Evolutionary conservation across 2,113 vertebrate genomes (phyloP), one percentile per base, ranked within the genome.

Genomic region (Oenanthe melanoleuca): DNA sequence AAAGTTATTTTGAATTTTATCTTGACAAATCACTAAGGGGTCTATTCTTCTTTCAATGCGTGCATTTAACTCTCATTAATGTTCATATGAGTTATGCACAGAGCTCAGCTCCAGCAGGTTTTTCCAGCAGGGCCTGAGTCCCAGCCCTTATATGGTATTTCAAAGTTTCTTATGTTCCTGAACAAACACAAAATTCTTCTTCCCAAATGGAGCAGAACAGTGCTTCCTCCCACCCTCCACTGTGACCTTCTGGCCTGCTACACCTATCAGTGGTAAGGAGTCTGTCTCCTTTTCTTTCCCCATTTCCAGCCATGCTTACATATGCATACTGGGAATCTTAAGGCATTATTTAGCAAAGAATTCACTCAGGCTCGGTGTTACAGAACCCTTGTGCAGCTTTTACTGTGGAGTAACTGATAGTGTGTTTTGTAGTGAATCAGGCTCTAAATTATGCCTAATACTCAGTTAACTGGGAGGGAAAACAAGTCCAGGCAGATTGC

Each of bases 1-100:
- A 84, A 86, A 92, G 63, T 95, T 97, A 95, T 90, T 96, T 97
- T 96, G 92, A 96, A 93, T 97, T 93, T 96, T 95, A 91, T 95
- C 95, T 95, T 96, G 90, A 97, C 60, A 91, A 94, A 97, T 97
- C 92, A 91, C 92, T 74, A n/a, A 84, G 82, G 73, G 59, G 72
- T 81, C 85, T 50, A 91, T 94, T 98, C 96, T 97, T 71, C 83
- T 91, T 77, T 96, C 83, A 96, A 9, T 78, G 67, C 33, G 5
- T 78, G 70, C 92, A 88, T 95, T 92, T 91, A 95, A 72, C 92
- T 93, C 92, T 96, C 92, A 94, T 74, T 93, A 95, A 86, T 37
- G 90, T 89, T 90, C 82, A 40, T 67, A 67, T 96, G 94, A 97
- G 78, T 94, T 97, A 70, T 65, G 52, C 17, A 0, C 56, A 31